phyloP scores from a whole-genome alignment of 2,888 invertebrate species.

The Pandemis heparana region DNA sequence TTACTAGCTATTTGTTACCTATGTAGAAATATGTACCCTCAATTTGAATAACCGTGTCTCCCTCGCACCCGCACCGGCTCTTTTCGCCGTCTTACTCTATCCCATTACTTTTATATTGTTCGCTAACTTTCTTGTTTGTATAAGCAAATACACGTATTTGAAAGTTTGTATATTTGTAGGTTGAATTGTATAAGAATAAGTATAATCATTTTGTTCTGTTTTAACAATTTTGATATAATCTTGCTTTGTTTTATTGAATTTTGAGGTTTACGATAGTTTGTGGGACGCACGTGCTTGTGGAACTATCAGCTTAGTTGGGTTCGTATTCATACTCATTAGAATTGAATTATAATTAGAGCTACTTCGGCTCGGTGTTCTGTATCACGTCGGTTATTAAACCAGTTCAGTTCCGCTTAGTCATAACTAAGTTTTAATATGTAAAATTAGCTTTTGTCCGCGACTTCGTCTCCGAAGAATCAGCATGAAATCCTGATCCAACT shows the following conservation, averaged over 20 bases:
- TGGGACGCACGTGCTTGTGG: not conserved
- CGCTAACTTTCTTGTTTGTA: constrained; percentile 86
- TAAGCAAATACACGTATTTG: constrained; percentile 86
- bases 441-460: not conserved
- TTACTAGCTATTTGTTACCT: constrained; percentile 84
- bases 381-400: not conserved
- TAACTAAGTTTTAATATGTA: not conserved
- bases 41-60: constrained; percentile 82
- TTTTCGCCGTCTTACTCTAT: constrained; percentile 70
- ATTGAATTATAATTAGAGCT: not conserved
- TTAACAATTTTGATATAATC: constrained; percentile 38
- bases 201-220: constrained; percentile 58
- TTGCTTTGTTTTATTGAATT: not conserved
- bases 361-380: not conserved
- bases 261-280: not conserved
- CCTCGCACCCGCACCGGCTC: constrained; percentile 58
- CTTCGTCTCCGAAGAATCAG: too few relatives aligned
- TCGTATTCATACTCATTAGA: not conserved
- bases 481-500: too few relatives aligned
- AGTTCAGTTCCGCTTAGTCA: not conserved
- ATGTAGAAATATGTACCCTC: constrained; percentile 86
- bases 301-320: not conserved
- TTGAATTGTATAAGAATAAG: constrained; percentile 78
- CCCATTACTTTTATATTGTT: constrained; percentile 86
- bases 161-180: constrained; percentile 85